Evolutionary conservation across 1,140 invertebrate genomes (phyloP).

Genomic region (Trichomalopsis sarcophagae): DNA sequence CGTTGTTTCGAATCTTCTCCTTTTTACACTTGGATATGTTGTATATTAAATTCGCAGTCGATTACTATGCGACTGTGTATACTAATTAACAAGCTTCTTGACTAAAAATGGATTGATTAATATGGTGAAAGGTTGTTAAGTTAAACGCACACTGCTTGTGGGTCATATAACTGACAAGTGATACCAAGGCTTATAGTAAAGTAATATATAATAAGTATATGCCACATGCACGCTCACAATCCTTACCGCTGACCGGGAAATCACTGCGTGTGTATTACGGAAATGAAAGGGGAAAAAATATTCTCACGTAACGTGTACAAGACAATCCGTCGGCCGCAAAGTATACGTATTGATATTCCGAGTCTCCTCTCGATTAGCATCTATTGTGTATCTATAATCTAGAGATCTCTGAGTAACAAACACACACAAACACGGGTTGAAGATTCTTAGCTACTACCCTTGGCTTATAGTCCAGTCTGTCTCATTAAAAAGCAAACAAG

Average conservation of each 20-base stretch:
- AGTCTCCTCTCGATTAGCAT: conserved; percentile 1
- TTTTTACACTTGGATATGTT: conserved; percentile 6
- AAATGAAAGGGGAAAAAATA: neutral
- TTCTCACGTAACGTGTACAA: neutral
- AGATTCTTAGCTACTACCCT: conserved; percentile 6
- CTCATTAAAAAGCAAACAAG: conserved; percentile 10
- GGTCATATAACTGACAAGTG: conserved; percentile 15
- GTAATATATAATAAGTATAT: conserved; percentile 5
- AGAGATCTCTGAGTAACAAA: neutral
- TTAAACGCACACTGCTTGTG: conserved; percentile 23
- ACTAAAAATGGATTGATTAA: conserved; percentile 15
- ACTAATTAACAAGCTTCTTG: conserved; percentile 46
- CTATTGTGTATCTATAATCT: neutral
- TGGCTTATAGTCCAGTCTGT: neutral
- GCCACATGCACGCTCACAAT: conserved; percentile 21
- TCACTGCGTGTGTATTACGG: conserved; percentile 4
- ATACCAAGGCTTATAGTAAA: neutral
- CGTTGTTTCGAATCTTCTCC: neutral
- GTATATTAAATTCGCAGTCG: neutral
- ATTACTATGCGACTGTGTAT: neutral
- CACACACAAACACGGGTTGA: too few relatives aligned
- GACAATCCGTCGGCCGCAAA: neutral
- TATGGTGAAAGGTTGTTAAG: conserved; percentile 46
- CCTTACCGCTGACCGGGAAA: conserved; percentile 14
- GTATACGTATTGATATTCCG: conserved; percentile 23